Percentiles rank a stretch among this genome's conserved stretches.
Conservation (phyloP, 2,888 invertebrate species). For the Epirrita christyi region DNA sequence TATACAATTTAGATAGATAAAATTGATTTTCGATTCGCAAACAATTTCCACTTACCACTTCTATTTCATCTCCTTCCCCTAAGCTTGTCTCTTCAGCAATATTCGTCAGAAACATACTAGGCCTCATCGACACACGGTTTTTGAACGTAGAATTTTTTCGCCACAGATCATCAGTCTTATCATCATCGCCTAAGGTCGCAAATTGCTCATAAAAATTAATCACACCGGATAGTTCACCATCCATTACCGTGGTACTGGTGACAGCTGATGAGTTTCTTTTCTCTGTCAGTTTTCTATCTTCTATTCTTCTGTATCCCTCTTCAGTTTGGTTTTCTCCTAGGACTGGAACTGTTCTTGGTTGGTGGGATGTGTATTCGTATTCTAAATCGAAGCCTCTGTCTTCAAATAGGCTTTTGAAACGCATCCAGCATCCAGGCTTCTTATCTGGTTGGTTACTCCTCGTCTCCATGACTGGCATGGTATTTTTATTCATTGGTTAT, state of each 20-base stretch:
- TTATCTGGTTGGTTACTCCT: conserved; percentile 15
- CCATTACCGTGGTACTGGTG: conserved; percentile 41
- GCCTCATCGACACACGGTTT: conserved; percentile 72
- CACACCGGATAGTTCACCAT: conserved; percentile 59
- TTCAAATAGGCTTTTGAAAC: conserved; percentile 72
- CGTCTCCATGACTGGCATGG: conserved; percentile 29
- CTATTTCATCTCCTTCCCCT: conserved; percentile 65
- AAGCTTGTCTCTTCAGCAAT: conserved; percentile 69
- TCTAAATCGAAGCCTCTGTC: conserved; percentile 77
- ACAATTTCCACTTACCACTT: conserved; percentile 65
- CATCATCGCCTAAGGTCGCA: conserved; percentile 64
- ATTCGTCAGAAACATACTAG: conserved; percentile 71
- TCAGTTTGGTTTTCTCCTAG: conserved; percentile 53
- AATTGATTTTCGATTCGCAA: no score
- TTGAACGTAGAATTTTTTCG: conserved; percentile 55
- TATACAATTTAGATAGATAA: not conserved
- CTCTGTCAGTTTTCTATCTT: conserved; percentile 51
- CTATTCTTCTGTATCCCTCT: conserved; percentile 60
- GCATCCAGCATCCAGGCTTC: conserved; percentile 68
- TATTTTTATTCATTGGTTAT: conserved; percentile 44
- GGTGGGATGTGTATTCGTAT: conserved; percentile 60
- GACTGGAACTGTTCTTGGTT: conserved; percentile 35
- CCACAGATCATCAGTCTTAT: conserved; percentile 58
- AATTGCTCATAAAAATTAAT: conserved; percentile 79
- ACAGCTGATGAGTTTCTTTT: conserved; percentile 37